Evolutionary conservation across 2,797 vertebrate species (phyloP).

Genomic region (Enteromius treurensis): DNA sequence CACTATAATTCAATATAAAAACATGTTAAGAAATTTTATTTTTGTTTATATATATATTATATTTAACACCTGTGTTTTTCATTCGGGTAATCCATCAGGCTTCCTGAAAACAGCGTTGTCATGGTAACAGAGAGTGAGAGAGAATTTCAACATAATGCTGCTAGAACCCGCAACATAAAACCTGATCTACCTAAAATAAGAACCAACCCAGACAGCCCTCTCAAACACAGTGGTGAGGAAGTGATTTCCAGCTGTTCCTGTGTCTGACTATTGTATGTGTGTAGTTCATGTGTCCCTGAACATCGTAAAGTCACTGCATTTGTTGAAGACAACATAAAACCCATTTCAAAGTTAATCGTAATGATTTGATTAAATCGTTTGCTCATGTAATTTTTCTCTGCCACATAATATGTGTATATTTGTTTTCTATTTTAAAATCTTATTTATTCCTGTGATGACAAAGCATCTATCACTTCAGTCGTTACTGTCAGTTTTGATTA

Average conservation of each 20-base stretch:
- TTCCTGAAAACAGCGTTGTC: conserved; percentile 79
- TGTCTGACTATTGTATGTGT: neutral
- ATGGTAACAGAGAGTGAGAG: conserved; percentile 80
- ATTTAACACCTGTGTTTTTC: neutral
- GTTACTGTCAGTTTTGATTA: neutral
- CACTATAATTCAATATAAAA: neutral
- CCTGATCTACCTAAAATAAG: conserved; percentile 78
- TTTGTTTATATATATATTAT: neutral
- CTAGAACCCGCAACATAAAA: conserved; percentile 70
- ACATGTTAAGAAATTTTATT: neutral
- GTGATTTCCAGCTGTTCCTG: neutral
- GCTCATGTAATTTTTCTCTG: neutral
- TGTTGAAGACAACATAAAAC: neutral
- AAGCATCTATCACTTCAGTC: neutral
- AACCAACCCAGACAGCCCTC: conserved; percentile 69
- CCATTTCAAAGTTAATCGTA: neutral
- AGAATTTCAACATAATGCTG: conserved; percentile 73
- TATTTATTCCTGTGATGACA: neutral
- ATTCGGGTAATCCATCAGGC: conserved; percentile 65
- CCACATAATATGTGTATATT: neutral
- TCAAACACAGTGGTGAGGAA: conserved; percentile 82
- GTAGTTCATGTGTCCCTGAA: neutral
- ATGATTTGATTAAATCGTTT: neutral
- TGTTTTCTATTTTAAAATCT: neutral
- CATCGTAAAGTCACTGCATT: neutral